These are phyloP conservation scores for Callitettix versicolor DNA, from an alignment of 1,140 invertebrate species.

Conservation along the genomic window DNA sequence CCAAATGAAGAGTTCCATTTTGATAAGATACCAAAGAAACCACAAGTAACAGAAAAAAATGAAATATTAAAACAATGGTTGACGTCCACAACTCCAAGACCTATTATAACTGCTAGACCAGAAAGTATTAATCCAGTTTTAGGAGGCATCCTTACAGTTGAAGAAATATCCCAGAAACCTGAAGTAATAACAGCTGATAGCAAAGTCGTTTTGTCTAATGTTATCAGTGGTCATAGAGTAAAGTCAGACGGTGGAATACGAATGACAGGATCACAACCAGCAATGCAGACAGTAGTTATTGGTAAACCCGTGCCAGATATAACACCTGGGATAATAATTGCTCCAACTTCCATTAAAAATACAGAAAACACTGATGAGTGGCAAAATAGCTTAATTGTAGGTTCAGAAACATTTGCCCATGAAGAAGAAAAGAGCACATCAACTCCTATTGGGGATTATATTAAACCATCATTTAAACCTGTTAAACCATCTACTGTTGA, in stretches of 20 bases:
- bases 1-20: slow-evolving; percentile 7
- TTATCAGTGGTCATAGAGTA: slow-evolving; percentile 16
- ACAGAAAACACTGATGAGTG: not conserved
- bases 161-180: slow-evolving; percentile 22
- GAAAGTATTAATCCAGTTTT: slow-evolving; percentile 21
- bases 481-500: slow-evolving; percentile 1
- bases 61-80: slow-evolving; percentile 1
- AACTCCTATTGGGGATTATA: not conserved
- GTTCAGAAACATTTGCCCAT: slow-evolving; percentile 19
- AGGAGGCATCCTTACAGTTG: slow-evolving; percentile 20
- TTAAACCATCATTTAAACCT: too few species aligned
- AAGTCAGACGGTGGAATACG: slow-evolving; percentile 11
- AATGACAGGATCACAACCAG: slow-evolving; percentile 5
- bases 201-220: slow-evolving; percentile 22
- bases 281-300: slow-evolving; percentile 22
- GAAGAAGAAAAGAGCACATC: not conserved
- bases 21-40: slow-evolving; percentile 11
- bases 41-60: slow-evolving; percentile 1
- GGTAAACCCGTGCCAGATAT: slow-evolving; percentile 21
- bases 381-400: slow-evolving; percentile 16
- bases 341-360: slow-evolving; percentile 14
- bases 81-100: slow-evolving; percentile 10
- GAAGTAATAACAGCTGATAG: slow-evolving; percentile 27
- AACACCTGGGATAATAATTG: slow-evolving; percentile 9
- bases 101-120: slow-evolving; percentile 13